These are phyloP conservation scores for Miichthys miiuy DNA, from an alignment of 2,797 vertebrate genomes.

Conservation along the genomic window DNA sequence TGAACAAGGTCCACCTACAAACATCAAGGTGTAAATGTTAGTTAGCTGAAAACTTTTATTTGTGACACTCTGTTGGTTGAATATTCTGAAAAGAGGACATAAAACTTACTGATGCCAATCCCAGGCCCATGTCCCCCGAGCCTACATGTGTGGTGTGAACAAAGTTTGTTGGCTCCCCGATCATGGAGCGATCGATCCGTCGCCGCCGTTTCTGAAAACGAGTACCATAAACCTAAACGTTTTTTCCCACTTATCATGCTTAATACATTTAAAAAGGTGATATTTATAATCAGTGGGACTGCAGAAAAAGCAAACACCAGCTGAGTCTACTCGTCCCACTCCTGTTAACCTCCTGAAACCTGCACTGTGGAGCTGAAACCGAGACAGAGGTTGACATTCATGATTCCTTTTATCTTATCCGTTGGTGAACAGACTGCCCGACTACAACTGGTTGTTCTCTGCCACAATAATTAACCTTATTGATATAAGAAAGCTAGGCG, in stretches of 20 bases:
- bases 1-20: constrained; percentile 88
- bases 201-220: constrained; percentile 86
- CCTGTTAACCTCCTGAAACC: background rate
- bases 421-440: background rate
- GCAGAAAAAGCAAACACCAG: background rate
- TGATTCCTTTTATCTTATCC: constrained; percentile 22
- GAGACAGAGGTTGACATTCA: background rate
- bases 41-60: background rate
- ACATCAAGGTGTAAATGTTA: constrained; percentile 41
- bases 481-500: background rate
- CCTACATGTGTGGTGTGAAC: constrained; percentile 91
- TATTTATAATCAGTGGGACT: background rate
- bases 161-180: constrained; percentile 92
- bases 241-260: background rate
- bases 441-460: constrained; percentile 1
- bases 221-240: background rate
- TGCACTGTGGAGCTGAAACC: background rate
- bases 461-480: background rate
- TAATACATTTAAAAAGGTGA: background rate
- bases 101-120: constrained; percentile 77
- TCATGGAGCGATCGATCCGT: constrained; percentile 90
- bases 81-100: background rate
- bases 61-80: background rate
- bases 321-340: background rate
- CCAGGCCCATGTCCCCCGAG: constrained; percentile 86